Evolutionary conservation across 2,888 invertebrate genomes (phyloP), one percentile per base, ranked within the genome.

Genomic region (Laspeyria flexula): DNA sequence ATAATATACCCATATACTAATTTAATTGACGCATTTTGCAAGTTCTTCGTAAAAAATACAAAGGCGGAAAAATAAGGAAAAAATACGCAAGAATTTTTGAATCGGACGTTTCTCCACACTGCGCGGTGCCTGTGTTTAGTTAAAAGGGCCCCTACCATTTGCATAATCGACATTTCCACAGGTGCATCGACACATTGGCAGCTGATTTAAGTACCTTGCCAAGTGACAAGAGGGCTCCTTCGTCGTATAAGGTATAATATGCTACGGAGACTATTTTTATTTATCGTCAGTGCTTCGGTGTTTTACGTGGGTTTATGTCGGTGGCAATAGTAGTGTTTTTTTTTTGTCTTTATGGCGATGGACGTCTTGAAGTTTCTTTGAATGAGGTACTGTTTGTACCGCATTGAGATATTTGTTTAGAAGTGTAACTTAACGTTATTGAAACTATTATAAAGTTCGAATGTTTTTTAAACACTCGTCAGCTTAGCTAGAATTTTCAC

Each of bases 141-240:
- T 83, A 89, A 88, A 86, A 82, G 81, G 58, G 56, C 69, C 68
- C 67, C 75, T 65, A 70, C 71, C 71, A 88, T 92, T 90, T 88
- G 88, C 90, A 91, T 91, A 90, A 90, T 90, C 89, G 88, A 89
- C 86, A 85, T 86, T 86, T 83, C 86, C 78, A 90, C 90, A 89
- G 90, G 90, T 90, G 88, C 85, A 81, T 80, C 80, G 80, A 75
- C 63, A 64, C 67, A 77, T 75, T 77, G 85, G 82, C 90, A 88
- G 87, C 77, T 89, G 90, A 90, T 90, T 90, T 90, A 90, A 85
- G 86, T 85, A 71, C 81, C 75, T 64, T 67, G 73, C 70, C 71
- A 69, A 73, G 79, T 87, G 88, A 87, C 89, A 90, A 86, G 85
- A 65, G 78, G 75, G 76, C 68, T 77, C 67, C 73, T 78, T 75